Evolutionary conservation across 2,113 vertebrate genomes (phyloP), one percentile per base, ranked within the genome.

Genomic region (Oncorhynchus nerka): DNA sequence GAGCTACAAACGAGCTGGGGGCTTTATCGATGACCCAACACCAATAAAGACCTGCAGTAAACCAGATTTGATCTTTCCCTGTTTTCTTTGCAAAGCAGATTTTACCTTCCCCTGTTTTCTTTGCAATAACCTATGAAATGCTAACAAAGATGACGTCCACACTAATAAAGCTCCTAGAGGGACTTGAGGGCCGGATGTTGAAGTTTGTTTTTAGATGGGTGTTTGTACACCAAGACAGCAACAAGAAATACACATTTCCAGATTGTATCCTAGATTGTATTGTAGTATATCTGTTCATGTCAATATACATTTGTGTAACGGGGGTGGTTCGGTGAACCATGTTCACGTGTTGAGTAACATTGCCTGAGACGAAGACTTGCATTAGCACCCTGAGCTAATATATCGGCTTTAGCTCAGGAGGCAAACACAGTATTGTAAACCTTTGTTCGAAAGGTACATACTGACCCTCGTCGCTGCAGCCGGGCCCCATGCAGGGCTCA

Each of bases 21-120:
- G 24, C 70, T 75, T 80, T 74, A 66, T 72, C 2, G 24, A 84
- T 85, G 51, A 62, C 55, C 61, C 64, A n/a, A 45, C 55, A 57
- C 39, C 28, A 81, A 79, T 75, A 74, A 81, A 77, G 64, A 39
- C 5, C 24, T 34, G 64, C 76, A 79, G 66, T 74, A 15, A 81
- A 81, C 19, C 57, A 45, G 9, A 45, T 57, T 51, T 83, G 72
- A 80, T 75, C 78, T 85, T 79, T 86, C 61, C 61, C 57, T 48
- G 30, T 74, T 32, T 32, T 32, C 28, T 4, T 30, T 30, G 28
- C 28, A 13, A 81, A 81, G 15, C 55, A 45, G 9, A 45, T 57
- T 51, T 83, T 75, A 80, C 78, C 78, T 85, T 80, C 84, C 61
- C 61, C 57, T 48, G 30, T 74, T 1, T 30, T 16, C 22, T 12